Evolutionary conservation across 23 tunicate genomes (phyloP).

Genomic region (Diplosoma virens): DNA sequence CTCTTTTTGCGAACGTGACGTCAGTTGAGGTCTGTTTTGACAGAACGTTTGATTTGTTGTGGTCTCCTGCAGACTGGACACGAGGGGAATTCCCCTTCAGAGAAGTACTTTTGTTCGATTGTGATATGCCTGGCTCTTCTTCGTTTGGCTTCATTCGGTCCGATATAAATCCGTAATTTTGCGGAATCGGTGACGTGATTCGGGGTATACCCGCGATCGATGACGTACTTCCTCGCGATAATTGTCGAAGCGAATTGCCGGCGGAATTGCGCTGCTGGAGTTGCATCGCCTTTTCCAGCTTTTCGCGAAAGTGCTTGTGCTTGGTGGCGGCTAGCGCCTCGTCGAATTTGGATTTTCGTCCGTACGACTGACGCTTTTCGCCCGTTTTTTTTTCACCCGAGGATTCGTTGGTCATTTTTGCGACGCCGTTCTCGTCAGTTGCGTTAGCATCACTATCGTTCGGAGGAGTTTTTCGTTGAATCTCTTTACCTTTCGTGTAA

Average conservation of each 20-base stretch:
- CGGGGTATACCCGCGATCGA: constrained; percentile 42
- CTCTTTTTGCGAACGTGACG: too few relatives aligned
- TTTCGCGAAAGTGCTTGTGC: constrained; percentile 79
- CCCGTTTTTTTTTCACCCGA: background rate
- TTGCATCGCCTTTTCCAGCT: constrained; percentile 84
- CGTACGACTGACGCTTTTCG: background rate
- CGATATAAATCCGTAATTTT: constrained; percentile 10
- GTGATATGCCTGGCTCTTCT: background rate
- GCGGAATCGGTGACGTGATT: constrained; percentile 65
- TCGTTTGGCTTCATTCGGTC: constrained; percentile 31
- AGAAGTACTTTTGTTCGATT: too few relatives aligned
- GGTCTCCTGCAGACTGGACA: too few relatives aligned
- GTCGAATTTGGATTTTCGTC: constrained; percentile 55
- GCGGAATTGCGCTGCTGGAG: constrained; percentile 37
- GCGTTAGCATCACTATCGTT: background rate
- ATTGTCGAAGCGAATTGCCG: constrained; percentile 14
- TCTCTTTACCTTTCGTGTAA: background rate
- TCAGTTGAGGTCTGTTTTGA: too few relatives aligned
- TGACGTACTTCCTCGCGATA: constrained; percentile 39
- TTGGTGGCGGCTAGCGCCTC: constrained; percentile 75
- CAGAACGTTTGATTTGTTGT: too few relatives aligned
- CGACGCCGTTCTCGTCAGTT: background rate
- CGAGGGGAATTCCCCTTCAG: too few relatives aligned
- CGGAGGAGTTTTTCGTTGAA: background rate
- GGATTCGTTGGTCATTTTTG: background rate